phyloP scores from a whole-genome alignment of 2,888 invertebrate species.

The Rhagonycha lutea region DNA sequence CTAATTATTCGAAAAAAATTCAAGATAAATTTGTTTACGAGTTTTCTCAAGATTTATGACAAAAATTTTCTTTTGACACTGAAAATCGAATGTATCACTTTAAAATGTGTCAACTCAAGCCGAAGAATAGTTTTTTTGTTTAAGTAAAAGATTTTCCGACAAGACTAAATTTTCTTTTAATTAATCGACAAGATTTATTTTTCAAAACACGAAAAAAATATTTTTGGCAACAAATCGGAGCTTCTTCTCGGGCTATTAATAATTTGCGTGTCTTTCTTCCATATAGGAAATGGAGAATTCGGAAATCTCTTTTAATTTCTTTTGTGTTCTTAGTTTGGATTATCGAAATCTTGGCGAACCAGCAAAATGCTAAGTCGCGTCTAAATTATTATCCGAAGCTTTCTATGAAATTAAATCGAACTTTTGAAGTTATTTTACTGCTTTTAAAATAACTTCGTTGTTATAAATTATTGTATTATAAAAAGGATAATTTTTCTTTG shows the following conservation, averaged over 20 bases:
- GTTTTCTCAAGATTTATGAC: neutral
- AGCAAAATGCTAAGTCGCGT: neutral
- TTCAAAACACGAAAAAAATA: neutral
- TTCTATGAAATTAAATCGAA: neutral
- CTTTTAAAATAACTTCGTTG: neutral
- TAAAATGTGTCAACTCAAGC: neutral
- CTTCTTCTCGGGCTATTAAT: neutral
- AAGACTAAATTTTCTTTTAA: neutral
- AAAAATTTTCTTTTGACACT: neutral
- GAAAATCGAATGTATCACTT: neutral
- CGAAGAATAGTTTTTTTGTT: neutral
- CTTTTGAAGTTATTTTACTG: neutral
- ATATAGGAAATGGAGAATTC: neutral
- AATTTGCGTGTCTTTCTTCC: neutral
- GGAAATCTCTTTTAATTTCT: neutral
- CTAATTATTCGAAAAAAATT: neutral
- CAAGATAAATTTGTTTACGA: neutral
- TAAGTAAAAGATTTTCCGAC: neutral
- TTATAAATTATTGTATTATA: too few species aligned
- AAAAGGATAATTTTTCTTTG: too few species aligned
- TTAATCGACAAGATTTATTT: neutral
- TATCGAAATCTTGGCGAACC: neutral
- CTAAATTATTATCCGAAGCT: neutral
- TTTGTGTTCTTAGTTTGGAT: neutral
- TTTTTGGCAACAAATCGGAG: neutral